Evolutionary conservation across 2,797 vertebrate genomes (phyloP).

Genomic region (Linurgus olivaceus): DNA sequence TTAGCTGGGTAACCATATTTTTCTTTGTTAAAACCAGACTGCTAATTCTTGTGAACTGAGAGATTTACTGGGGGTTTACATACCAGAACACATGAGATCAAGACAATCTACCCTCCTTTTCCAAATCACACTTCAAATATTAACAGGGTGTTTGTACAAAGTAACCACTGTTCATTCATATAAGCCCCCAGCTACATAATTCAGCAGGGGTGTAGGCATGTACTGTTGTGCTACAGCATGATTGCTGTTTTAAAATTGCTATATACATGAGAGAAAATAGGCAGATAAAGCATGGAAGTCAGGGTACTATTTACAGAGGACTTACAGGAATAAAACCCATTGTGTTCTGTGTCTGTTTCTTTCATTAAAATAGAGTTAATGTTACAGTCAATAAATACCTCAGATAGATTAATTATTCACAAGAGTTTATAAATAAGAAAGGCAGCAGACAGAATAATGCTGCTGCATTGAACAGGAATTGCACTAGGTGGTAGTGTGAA

Average conservation of each 20-base stretch:
- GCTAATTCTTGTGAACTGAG: background rate
- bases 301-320: background rate
- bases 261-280: background rate
- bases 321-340: background rate
- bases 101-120: background rate
- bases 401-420: background rate
- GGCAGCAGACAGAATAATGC: background rate
- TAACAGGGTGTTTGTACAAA: background rate
- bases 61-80: background rate
- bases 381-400: background rate
- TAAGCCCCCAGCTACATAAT: background rate
- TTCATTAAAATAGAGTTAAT: background rate
- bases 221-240: background rate
- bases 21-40: background rate
- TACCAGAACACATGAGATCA: background rate
- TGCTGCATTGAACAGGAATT: background rate
- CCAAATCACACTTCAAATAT: background rate
- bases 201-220: background rate
- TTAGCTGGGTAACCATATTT: background rate
- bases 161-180: background rate
- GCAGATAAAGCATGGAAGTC: background rate
- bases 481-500: constrained; percentile 55
- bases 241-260: background rate
- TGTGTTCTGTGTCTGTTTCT: background rate
- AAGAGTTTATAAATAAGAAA: background rate